Base-by-base conservation (phyloP, 2,113 vertebrate genomes). In the Climacteris rufus region DNA sequence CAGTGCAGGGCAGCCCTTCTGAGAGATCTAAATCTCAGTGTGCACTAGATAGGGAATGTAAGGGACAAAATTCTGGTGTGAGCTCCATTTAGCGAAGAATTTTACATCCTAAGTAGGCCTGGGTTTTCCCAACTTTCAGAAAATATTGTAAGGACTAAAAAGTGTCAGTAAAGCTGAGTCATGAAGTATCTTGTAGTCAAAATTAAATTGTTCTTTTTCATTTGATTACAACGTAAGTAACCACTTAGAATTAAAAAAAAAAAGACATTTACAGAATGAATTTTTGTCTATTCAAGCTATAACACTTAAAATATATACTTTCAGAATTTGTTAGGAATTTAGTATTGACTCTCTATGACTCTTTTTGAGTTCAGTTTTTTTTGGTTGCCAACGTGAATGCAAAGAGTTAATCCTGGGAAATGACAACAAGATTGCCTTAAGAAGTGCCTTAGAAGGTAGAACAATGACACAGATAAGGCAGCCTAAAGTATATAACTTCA, bases 381-480 rank as follows among this genome's bases (percentile, higher is more conserved):
- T 88, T n/a, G 52, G 31, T n/a, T 86, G 64, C 31, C 45, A 88
- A 1, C 21, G 37, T 66, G 83, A 92, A 80, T 17, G 20, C 27
- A 61, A 33, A 80, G 85, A 80, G 72, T 93, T 89, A 94, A 75
- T 52, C 19, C 54, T 49, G 22, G 27, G 47, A 83, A 89, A 69
- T 33, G 52, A 42, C 83, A 87, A 87, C 16, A 87, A 81, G 39
- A 33, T 52, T 66, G 64, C 78, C 78, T 81, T 70, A 81, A 95
- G 17, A 31, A 81, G 33, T 49, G 68, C n/a, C 19, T 49, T 49
- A 81, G 77, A 81, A 78, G 89, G 72, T 52, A 84, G 40, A 94
- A 94, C 86, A 94, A 90, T 91, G 80, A 83, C 83, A 89, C 39
- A 84, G 86, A 92, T 92, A 93, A 94, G 80, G 68, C 54, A 89